Evolutionary conservation across 2,113 vertebrate species (phyloP), one percentile per base, ranked within the genome.

Genomic region (Solenodon paradoxus): DNA sequence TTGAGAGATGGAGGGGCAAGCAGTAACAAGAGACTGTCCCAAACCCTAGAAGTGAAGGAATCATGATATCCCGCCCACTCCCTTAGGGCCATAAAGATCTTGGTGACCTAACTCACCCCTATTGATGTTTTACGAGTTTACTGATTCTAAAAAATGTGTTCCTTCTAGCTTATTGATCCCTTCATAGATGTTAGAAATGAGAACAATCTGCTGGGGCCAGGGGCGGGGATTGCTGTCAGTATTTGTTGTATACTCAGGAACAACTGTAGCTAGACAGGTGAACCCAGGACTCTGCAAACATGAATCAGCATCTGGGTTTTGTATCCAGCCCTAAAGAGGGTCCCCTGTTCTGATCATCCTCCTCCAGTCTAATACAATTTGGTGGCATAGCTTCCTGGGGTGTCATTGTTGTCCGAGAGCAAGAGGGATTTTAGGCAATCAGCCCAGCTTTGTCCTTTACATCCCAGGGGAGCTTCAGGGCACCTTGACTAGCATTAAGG

Each of bases 151-250:
- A 89, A 84, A 68, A 12, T 61, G 7, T 35, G 8, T 90, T 95
- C 40, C 38, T 95, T 95, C 85, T 51, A 71, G n/a, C 85, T 53
- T 79, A 79, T 57, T 80, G 92, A 90, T 92, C 66, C 9, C 90
- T 82, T 79, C 85, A 30, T 68, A 92, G 85, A 95, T 69, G n/a
- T 85, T 86, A 95, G 79, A 85, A 89, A 47, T 64, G 55, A 83
- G 78, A 94, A 59, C 35, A 82, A 28, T 88, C 81, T 95, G 55
- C 71, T 66, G 89, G 68, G 57, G 83, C 57, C 30, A 2, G 71
- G 32, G 51, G 13, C 22, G 28, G 61, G 71, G 24, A 30, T 63
- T 64, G 35, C 89, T 72, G 35, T 94, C 57, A 77, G 68, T 22
- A 7, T 92, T 86, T 84, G 71, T 72, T n/a, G 2, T 53, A 61